These are phyloP conservation scores for Axea sp. DNA, from an alignment of 2,888 invertebrate genomes.

Conservation along the genomic window DNA sequence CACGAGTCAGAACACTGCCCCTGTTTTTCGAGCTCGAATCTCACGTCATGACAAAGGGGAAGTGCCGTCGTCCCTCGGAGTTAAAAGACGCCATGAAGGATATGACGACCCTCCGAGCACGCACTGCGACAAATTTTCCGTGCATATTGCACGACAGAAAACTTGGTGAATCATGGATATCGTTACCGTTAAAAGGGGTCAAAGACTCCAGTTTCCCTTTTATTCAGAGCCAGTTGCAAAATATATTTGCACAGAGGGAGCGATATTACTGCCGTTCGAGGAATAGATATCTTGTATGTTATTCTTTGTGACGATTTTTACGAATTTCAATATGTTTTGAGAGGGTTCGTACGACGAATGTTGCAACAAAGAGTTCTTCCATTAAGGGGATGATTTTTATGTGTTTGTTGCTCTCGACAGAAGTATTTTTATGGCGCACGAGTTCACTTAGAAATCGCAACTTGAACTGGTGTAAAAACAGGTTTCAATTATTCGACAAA, in stretches of 20 bases:
- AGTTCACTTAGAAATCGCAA: no score
- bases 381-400: constrained; percentile 4
- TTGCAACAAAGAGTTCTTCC: constrained; percentile 6
- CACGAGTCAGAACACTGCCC: constrained; percentile 33
- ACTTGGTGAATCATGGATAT: constrained; percentile 56
- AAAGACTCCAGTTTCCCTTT: constrained; percentile 33
- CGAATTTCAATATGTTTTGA: constrained; percentile 39
- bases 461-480: no score
- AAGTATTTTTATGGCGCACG: constrained; percentile 19
- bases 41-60: constrained; percentile 52
- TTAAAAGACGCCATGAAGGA: constrained; percentile 54
- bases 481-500: no score
- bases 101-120: constrained; percentile 35
- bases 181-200: constrained; percentile 48
- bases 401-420: constrained; percentile 13
- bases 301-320: constrained; percentile 25
- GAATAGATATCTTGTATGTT: constrained; percentile 4
- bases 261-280: constrained; percentile 39
- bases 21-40: constrained; percentile 39
- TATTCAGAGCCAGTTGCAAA: constrained; percentile 4
- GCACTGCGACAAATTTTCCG: constrained; percentile 50
- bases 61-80: constrained; percentile 40
- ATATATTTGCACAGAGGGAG: constrained; percentile 47
- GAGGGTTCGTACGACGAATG: constrained; percentile 21
- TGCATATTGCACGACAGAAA: constrained; percentile 44